Conservation (phyloP, 2,113 vertebrate species). For the Callithrix jacchus region DNA sequence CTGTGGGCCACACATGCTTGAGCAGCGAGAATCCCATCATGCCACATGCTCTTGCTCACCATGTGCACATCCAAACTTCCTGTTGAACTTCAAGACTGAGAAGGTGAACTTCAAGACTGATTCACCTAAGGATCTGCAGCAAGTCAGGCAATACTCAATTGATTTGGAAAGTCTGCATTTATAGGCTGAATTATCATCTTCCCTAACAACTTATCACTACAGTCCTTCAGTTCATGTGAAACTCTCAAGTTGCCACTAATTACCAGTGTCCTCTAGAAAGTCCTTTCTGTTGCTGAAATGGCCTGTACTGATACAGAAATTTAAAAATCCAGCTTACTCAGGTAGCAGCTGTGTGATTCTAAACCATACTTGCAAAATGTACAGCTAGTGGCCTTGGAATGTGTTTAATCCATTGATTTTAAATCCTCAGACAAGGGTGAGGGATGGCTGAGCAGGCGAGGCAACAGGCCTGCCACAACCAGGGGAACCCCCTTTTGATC, state of each 20-base stretch:
- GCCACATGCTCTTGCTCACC: fast-evolving
- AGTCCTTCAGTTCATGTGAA: not conserved
- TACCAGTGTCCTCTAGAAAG: constrained; percentile 3
- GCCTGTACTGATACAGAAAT: not conserved
- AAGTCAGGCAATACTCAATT: not conserved
- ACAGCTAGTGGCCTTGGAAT: not conserved
- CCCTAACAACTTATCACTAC: not conserved
- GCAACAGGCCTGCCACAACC: not conserved
- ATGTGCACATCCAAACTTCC: fast-evolving
- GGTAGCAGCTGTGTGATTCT: not conserved
- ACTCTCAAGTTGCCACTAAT: not conserved
- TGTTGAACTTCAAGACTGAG: fast-evolving
- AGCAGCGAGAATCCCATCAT: not conserved
- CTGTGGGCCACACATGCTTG: fast-evolving
- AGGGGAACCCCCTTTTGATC: not conserved
- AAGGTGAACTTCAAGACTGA: no score
- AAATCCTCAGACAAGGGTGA: not conserved
- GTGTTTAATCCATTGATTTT: not conserved
- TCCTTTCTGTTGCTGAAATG: not conserved
- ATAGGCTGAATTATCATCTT: not conserved
- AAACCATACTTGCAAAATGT: not conserved
- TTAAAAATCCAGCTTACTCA: not conserved
- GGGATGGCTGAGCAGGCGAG: not conserved
- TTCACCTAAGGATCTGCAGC: not conserved
- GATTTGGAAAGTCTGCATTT: not conserved